Evolutionary conservation across 1,140 invertebrate species (phyloP).

Genomic region (Asbolus verrucosus): DNA sequence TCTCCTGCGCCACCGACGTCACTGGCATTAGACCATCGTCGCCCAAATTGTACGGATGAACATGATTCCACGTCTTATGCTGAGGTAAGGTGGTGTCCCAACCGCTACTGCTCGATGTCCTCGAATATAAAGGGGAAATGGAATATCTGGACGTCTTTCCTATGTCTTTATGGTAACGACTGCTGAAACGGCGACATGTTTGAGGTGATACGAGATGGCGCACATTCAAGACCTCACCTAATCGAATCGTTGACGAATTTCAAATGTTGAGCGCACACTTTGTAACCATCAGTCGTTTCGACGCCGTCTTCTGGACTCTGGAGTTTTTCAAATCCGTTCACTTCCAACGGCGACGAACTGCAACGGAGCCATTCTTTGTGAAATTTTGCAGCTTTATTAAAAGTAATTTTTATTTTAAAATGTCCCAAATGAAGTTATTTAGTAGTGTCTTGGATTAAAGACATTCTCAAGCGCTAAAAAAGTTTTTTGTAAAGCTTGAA

Average conservation of each 20-base stretch:
- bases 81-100: constrained; percentile 54
- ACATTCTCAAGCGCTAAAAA: too few relatives aligned
- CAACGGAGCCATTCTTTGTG: neutral
- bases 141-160: constrained; percentile 60
- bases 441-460: too few relatives aligned
- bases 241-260: constrained; percentile 50
- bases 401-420: too few relatives aligned
- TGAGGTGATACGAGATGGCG: too few relatives aligned
- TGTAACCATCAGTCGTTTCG: constrained; percentile 53
- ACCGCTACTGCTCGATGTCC: constrained; percentile 63
- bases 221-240: too few relatives aligned
- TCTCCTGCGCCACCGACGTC: constrained; percentile 81
- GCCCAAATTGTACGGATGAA: constrained; percentile 60
- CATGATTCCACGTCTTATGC: constrained; percentile 32
- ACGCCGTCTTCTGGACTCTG: constrained; percentile 52
- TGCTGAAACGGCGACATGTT: too few relatives aligned
- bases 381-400: too few relatives aligned
- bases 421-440: too few relatives aligned
- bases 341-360: constrained; percentile 60
- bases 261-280: constrained; percentile 54
- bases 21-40: constrained; percentile 86
- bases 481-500: too few relatives aligned
- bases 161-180: too few relatives aligned
- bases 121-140: constrained; percentile 63
- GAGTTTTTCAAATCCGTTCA: constrained; percentile 61